Evolutionary conservation across 2,888 invertebrate species (phyloP), one percentile per base, ranked within the genome.

Genomic region (Coecobrya sp.): DNA sequence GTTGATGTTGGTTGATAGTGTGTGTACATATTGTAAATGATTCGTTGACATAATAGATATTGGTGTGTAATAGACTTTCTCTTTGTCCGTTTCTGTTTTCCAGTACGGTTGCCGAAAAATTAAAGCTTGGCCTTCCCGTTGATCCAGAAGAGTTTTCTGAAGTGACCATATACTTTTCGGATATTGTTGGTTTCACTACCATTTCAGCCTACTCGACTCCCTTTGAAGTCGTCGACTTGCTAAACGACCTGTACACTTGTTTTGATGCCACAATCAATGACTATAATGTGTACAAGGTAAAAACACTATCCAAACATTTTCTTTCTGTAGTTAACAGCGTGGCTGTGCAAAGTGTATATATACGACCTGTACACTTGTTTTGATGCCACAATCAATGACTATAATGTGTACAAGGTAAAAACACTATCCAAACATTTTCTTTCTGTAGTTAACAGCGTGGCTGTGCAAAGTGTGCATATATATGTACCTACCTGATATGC

Each of bases 321-420:
- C 25, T 76, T 7, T 55, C 55, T 30, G 27, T 59, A 13, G 22
- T 52, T 49, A 52, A 13, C 49, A 42, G 42, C 10, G 42, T 42
- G 42, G n/a, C n/a, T n/a, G n/a, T n/a, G n/a, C n/a, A n/a, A n/a
- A n/a, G n/a, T n/a, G n/a, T n/a, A 19, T 13, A 73, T 99, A 91
- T 99, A 99, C 96, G 98, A 99, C 96, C 97, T 99, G 70, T 99
- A 99, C 96, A 98, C 98, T 11, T 97, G 98, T 94, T 99, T 99
- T 96, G 99, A 99, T 96, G 98, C 98, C 52, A 98, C 98, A 94
- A 98, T 99, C 95, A 98, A 98, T 96, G 98, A 98, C 93, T 99
- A 98, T 96, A 97, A 97, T 95, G 98, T 98, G 5, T 98, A 98
- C 96, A 98, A 98, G 97, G 97, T 97, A 95, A 76, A 76, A 42